phyloP scores from a whole-genome alignment of 2,113 vertebrate species.

The Sylvietta virens region DNA sequence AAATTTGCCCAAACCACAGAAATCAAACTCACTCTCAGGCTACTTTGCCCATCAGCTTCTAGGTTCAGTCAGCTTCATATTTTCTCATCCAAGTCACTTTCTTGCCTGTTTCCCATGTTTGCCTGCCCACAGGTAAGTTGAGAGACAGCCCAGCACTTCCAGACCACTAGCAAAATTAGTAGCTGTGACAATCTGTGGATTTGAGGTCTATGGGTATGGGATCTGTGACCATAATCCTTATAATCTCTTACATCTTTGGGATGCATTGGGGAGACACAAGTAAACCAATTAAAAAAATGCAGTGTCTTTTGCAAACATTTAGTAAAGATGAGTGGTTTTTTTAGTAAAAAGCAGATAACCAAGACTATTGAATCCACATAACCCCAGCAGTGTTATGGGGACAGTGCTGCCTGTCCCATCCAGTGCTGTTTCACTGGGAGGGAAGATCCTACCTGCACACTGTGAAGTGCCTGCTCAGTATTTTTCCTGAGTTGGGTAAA shows the following conservation, averaged over 20 bases:
- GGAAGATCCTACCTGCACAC: not conserved
- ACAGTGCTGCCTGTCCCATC: not conserved
- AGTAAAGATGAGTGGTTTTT: not conserved
- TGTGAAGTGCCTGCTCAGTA: not conserved
- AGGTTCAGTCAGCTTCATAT: not conserved
- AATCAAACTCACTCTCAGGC: not conserved
- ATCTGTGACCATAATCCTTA: not conserved
- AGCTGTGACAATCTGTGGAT: not conserved
- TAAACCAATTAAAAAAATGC: not conserved
- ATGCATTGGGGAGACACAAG: not conserved
- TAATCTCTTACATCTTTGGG: not conserved
- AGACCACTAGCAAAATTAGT: not conserved
- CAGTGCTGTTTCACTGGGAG: not conserved
- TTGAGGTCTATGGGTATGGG: not conserved
- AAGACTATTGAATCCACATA: not conserved
- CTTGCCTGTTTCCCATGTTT: not conserved
- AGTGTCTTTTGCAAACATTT: not conserved
- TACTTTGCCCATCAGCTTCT: not conserved
- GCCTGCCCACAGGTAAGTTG: not conserved
- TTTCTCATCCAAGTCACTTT: not conserved
- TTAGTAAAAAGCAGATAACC: not conserved
- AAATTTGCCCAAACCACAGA: not conserved
- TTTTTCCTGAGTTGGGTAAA: not conserved
- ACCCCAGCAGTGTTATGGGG: accelerated
- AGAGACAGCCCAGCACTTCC: not conserved